Evolutionary conservation across 1,140 invertebrate genomes (phyloP).

Genomic region (Drosophila sturtevanti): DNA sequence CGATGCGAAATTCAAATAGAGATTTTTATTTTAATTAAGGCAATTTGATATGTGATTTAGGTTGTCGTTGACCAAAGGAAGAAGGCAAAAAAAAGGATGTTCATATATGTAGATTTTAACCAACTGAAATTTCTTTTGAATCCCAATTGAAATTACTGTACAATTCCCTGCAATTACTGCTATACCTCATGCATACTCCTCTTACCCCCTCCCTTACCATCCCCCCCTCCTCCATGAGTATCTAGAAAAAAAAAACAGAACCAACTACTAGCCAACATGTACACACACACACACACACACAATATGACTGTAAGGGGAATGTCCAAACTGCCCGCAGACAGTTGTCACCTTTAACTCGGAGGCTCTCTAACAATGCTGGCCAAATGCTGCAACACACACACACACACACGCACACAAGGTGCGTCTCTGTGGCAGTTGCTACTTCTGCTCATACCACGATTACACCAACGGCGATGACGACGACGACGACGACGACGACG

Average conservation of each 20-base stretch:
- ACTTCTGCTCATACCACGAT: conserved; percentile 9
- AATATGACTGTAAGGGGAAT: background rate
- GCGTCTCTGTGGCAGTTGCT: conserved; percentile 16
- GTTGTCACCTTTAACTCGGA: conserved; percentile 42
- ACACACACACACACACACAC: background rate
- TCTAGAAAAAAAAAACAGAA: no score
- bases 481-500: conserved; percentile 8
- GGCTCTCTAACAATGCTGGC: conserved; percentile 15
- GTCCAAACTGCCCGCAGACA: conserved; percentile 4
- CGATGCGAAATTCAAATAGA: no score
- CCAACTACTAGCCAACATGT: background rate
- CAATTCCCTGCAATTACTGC: conserved; percentile 7
- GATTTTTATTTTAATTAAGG: background rate
- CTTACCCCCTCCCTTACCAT: background rate
- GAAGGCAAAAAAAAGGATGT: no score
- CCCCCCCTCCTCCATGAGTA: no score
- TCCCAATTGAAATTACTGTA: background rate
- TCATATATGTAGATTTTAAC: background rate
- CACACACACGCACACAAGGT: conserved; percentile 12
- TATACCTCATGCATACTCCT: background rate
- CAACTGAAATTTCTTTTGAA: background rate
- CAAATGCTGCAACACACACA: conserved; percentile 7
- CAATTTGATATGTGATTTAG: background rate
- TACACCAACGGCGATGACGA: conserved; percentile 46
- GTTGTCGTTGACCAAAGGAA: background rate